A percentile compares a stretch with the other conserved stretches of the same genome.
Conservation (phyloP, 53 echinoderm and acorn worm species). For the Echinarachnius parma region DNA sequence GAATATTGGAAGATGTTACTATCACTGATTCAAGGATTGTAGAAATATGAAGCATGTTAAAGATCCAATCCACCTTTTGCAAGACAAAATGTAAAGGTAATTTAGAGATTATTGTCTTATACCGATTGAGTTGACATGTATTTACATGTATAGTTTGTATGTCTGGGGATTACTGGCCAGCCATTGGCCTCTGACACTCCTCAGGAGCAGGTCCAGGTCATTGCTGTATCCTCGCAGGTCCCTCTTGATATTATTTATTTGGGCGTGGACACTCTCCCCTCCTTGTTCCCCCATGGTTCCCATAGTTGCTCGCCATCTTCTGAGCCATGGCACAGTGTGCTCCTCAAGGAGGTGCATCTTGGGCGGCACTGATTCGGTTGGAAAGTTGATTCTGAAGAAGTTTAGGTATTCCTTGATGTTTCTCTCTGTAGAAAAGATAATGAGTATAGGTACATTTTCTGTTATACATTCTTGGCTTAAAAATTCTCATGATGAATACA, state of each 20-base stretch:
- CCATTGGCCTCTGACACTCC: constrained; percentile 8
- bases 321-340: constrained; percentile 2
- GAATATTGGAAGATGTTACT: too few relatives aligned
- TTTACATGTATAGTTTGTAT: constrained; percentile 7
- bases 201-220: constrained; percentile 19
- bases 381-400: too few relatives aligned
- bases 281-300: constrained; percentile 20
- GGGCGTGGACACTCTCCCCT: too few relatives aligned
- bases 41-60: too few relatives aligned
- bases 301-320: constrained; percentile 13
- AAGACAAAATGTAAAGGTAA: too few relatives aligned
- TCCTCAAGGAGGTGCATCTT: constrained; percentile 21
- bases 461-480: background rate
- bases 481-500: too few relatives aligned
- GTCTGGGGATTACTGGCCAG: constrained; percentile 19
- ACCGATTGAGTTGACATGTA: too few relatives aligned
- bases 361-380: constrained; percentile 10
- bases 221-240: too few relatives aligned
- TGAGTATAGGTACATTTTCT: background rate
- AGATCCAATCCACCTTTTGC: too few relatives aligned
- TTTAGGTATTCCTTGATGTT: background rate
- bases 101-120: too few relatives aligned
- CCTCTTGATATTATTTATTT: too few relatives aligned
- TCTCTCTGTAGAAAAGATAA: background rate
- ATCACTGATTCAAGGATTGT: too few relatives aligned